Evolutionary conservation across 2,113 vertebrate species (phyloP), one percentile per base, ranked within the genome.

Genomic region (Oreochromis tanganicae): DNA sequence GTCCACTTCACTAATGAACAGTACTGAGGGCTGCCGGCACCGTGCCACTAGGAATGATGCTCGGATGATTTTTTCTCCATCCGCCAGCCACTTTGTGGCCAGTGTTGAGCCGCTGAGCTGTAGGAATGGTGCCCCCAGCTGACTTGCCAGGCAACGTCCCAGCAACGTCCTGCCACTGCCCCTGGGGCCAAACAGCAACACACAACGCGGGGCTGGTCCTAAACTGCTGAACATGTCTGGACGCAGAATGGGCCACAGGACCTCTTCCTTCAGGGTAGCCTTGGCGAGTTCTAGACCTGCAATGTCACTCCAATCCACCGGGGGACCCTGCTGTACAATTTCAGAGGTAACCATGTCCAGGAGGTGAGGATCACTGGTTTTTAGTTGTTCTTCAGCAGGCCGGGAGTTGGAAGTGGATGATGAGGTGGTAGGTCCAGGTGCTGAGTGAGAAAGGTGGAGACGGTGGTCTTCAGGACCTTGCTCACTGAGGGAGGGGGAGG

Each of bases 1-100:
- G 92, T 99, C 98, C 95, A 98, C 97, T 96, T 99, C 98, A 91
- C 97, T 98, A 90, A 99, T 97, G 95, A 98, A 98, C 94, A 99
- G 97, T 90, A 99, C 98, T 0, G 98, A 97, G 29, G 98, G 98
- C 86, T 99, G 98, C 89, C 98, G 97, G 95, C 98, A 98, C 90
- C 98, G 97, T 54, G 98, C 98, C 96, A 98, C 97, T 1, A 99
- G 97, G 95, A 99, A 99, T 43, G 97, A 97, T 14, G 98, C 97
- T 2, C 98, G 97, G 90, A 99, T 97, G 6, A 99, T 98, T 95
- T 98, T 98, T 88, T 98, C 98, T 27, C 97, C 98, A 85, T 99
- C 98, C 4, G 97, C 97, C 94, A 98, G 94, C 98, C 98, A 99
- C 96, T 99, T 98, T 88, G 98, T 97, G 56, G 97, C 97, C 91